Percentiles rank a stretch among this genome's conserved stretches.
These are phyloP conservation scores for Crotalus horridus DNA, from an alignment of 2,113 vertebrate genomes.

Conservation along the genomic window DNA sequence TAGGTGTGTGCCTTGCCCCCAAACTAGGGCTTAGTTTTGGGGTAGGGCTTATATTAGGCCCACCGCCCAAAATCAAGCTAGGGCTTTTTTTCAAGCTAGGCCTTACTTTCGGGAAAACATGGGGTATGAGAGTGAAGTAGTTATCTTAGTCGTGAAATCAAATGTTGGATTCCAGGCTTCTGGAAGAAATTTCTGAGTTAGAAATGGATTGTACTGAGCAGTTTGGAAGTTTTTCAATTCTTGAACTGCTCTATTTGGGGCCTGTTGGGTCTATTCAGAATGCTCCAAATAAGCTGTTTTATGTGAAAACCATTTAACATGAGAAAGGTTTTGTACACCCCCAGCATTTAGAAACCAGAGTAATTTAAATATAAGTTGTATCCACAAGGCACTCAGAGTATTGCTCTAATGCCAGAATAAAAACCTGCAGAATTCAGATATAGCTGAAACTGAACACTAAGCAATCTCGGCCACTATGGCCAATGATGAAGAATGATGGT, in stretches of 20 bases:
- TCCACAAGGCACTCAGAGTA: background rate
- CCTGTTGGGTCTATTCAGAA: background rate
- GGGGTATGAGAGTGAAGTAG: background rate
- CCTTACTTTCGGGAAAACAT: too few relatives aligned
- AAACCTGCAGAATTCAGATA: background rate
- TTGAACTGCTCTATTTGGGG: background rate
- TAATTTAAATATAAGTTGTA: background rate
- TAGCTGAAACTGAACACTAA: background rate
- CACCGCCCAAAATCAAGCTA: too few relatives aligned
- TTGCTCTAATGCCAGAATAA: background rate
- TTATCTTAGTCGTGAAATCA: background rate
- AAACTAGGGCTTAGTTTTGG: too few relatives aligned
- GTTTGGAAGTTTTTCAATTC: background rate
- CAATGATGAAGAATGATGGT: background rate
- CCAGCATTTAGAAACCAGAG: background rate
- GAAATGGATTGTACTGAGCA: background rate
- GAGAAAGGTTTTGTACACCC: background rate
- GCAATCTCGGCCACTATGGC: background rate
- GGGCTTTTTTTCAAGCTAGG: too few relatives aligned
- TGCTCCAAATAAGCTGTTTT: background rate
- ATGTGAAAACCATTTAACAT: background rate
- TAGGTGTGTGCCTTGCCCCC: too few relatives aligned
- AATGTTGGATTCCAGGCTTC: background rate
- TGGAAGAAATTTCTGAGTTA: background rate
- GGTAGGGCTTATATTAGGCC: too few relatives aligned